A percentile compares a stretch with the other conserved stretches of the same genome.
These are phyloP conservation scores for Acholoe squamosa DNA, from an alignment of 2,888 invertebrate genomes.

Conservation along the genomic window DNA sequence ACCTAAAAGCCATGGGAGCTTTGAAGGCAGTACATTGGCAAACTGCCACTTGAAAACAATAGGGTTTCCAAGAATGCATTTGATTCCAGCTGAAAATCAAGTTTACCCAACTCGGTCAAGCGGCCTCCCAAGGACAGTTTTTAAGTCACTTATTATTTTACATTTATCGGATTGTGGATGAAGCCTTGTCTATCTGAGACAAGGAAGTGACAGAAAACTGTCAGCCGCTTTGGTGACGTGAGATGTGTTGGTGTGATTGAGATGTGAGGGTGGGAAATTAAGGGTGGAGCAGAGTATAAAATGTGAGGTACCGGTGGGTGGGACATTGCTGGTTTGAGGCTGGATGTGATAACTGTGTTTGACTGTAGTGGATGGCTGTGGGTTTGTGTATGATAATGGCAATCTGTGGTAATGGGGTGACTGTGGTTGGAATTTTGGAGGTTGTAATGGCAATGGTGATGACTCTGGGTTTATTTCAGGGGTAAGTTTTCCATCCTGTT, in stretches of 20 bases:
- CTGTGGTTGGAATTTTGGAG: too few relatives aligned
- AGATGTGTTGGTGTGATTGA: not conserved
- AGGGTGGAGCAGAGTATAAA: not conserved
- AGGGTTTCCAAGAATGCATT: not conserved
- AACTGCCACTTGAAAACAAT: slow-evolving; percentile 35
- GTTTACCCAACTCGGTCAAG: not conserved
- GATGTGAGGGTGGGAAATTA: not conserved
- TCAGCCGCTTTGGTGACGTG: not conserved
- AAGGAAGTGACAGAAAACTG: not conserved
- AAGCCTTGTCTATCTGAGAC: not conserved
- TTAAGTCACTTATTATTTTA: not conserved
- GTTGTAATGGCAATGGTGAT: too few relatives aligned
- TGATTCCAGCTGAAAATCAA: not conserved
- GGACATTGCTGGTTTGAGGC: too few relatives aligned
- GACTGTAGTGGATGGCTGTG: too few relatives aligned
- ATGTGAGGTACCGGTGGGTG: too few relatives aligned
- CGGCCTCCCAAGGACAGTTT: not conserved
- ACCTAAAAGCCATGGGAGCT: too few relatives aligned
- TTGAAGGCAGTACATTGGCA: not conserved
- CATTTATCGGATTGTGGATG: not conserved
- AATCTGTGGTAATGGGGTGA: too few relatives aligned
- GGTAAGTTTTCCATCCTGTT: too few relatives aligned
- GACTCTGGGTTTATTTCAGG: too few relatives aligned
- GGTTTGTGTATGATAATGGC: too few relatives aligned
- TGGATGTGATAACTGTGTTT: too few relatives aligned